Evolutionary conservation across 2,888 invertebrate genomes (phyloP), one percentile per base, ranked within the genome.

Genomic region (Dichetophora obliterata): DNA sequence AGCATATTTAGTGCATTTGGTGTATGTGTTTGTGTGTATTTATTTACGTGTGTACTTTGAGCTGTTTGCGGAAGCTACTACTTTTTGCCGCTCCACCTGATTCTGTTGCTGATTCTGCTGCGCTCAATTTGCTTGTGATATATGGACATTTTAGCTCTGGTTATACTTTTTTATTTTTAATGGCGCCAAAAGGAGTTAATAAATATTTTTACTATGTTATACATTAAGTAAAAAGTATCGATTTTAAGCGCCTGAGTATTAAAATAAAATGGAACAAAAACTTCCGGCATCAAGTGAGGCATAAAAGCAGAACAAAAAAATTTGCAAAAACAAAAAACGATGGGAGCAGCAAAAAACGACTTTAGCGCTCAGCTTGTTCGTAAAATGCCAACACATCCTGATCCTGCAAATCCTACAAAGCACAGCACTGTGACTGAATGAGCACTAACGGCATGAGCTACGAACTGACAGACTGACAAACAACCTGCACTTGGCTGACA

Each of bases 331-430:
- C 5, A 14, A 72, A 63, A 54, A 72, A 75, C n/a, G 59, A 50
- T 16, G 52, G 52, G 48, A 70, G 22, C 61, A 52, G n/a, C 19
- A 73, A 61, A 43, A 50, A 73, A 6, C 54, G 16, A 69, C 8
- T 24, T 27, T 43, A 59, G 59, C 24, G 31, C 19, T 82, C 83
- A 82, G 84, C 82, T 83, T 85, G 84, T 85, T 85, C 85, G 84
- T 85, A 85, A 85, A 85, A 85, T 85, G 84, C 83, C 84, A 84
- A 85, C 85, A 85, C 81, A 85, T 85, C 85, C 85, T 85, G 84
- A 82, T 82, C 85, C 59, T 57, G 61, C 65, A 72, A 76, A 76
- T 59, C 14, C 61, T 63, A 31, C 19, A 73, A 77, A 73, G 48
- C 54, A 31, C 61, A n/a, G 31, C 22, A 37, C 54, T 65, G n/a